Base-by-base conservation (phyloP, 2,113 vertebrate genomes). In the Jaculus jaculus region DNA sequence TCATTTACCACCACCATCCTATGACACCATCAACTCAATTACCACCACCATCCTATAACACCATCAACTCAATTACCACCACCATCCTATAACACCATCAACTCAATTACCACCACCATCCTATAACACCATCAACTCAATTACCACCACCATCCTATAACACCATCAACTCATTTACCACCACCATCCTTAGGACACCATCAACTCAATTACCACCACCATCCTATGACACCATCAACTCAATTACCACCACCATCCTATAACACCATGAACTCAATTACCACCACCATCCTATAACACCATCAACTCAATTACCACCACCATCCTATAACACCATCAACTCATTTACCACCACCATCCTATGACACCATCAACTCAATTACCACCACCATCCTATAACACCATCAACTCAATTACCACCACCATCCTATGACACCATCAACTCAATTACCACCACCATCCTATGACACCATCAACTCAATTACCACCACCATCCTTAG, bases 391-490 rank as follows among this genome's bases (percentile, higher is more conserved):
- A 47, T n/a, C n/a, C n/a, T n/a, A n/a, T n/a, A n/a, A n/a, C n/a
- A 34, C 9, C 32, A 18, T 1, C 32, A 66, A 11, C 51, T 34
- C 0, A 20, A 47, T 47, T 47, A 34, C 20, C 73, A 51, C 42
- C 73, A 75, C 24, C 26, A 26, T 15, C 15, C 15, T 7, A 17
- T 30, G 32, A 13, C 60, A 74, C 2, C 11, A 51, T 3, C 16
- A 63, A 3, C 7, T 15, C 12, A 51, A 73, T 4, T n/a, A 63
- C 1, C 13, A 54, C 15, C 54, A 54, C 42, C 42, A 47, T n/a
- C n/a, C n/a, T n/a, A n/a, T n/a, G n/a, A n/a, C n/a, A 34, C 9
- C 32, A 18, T 1, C 32, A 66, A 11, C 51, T 34, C 0, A 20
- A 47, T 47, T 47, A 34, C 20, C 73, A 51, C 42, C 73, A 75